Evolutionary conservation across 2,888 invertebrate genomes (phyloP).

Genomic region (Ganaspis brasiliensis): DNA sequence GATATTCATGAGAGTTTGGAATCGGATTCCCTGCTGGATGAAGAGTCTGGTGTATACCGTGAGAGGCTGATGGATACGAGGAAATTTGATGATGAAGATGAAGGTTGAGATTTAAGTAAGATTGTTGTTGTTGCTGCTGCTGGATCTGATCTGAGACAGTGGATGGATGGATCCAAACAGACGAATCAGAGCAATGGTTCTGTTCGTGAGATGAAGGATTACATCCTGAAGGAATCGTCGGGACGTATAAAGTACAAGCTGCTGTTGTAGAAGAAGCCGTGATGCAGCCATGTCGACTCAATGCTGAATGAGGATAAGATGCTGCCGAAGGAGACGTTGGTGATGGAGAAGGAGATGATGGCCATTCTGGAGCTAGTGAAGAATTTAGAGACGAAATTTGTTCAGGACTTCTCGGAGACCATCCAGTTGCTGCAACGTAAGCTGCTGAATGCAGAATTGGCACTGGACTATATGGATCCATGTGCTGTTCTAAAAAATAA

Average conservation of each 20-base stretch:
- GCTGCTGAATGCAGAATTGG: slow-evolving; percentile 77
- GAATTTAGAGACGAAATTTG: slow-evolving; percentile 59
- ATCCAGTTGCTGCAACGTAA: slow-evolving; percentile 74
- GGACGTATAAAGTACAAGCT: slow-evolving; percentile 75
- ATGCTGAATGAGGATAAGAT: slow-evolving; percentile 63
- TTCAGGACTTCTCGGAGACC: slow-evolving; percentile 78
- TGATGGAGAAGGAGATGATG: slow-evolving; percentile 76
- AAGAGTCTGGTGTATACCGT: slow-evolving; percentile 53
- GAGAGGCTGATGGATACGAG: slow-evolving; percentile 55
- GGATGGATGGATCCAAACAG: slow-evolving; percentile 71
- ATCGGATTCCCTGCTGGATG: slow-evolving; percentile 53
- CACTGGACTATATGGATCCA: slow-evolving; percentile 76
- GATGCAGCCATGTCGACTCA: slow-evolving; percentile 56
- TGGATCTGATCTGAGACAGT: slow-evolving; percentile 83
- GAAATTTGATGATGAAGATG: slow-evolving; percentile 79
- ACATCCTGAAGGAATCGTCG: slow-evolving; percentile 61
- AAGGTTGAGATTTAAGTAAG: slow-evolving; percentile 77
- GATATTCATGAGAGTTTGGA: slow-evolving; percentile 48
- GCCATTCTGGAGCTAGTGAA: slow-evolving; percentile 73
- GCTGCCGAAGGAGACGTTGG: slow-evolving; percentile 73
- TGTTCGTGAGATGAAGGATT: slow-evolving; percentile 59
- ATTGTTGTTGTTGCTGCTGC: slow-evolving; percentile 83
- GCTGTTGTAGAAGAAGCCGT: slow-evolving; percentile 67
- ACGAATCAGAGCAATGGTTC: slow-evolving; percentile 70
- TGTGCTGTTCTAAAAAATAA: slow-evolving; percentile 67